Percentiles rank a stretch among this genome's conserved stretches.
phyloP scores from a whole-genome alignment of 2,888 invertebrate species.

The Parthenolecanium corni region DNA sequence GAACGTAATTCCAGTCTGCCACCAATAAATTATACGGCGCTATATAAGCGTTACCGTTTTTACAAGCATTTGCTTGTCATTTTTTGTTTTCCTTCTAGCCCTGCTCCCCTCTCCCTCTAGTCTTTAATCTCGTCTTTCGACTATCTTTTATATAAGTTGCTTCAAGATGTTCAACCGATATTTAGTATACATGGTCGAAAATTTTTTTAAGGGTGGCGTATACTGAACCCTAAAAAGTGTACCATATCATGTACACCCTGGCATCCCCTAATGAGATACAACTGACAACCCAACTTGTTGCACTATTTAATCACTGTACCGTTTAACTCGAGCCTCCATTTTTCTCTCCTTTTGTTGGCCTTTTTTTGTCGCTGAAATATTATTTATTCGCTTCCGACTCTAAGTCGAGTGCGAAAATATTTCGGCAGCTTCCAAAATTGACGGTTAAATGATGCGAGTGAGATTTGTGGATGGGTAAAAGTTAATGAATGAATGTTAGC shows the following conservation, averaged over 20 bases:
- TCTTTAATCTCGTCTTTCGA: neutral
- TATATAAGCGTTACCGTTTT: constrained; percentile 9
- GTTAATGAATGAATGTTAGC: no score
- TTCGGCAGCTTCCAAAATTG: no score
- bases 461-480: no score
- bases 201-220: constrained; percentile 14
- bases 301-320: constrained; percentile 10
- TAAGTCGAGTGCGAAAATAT: no score
- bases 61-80: constrained; percentile 21
- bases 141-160: neutral
- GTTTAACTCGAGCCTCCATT: neutral
- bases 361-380: no score
- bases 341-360: no score
- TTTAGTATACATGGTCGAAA: no score
- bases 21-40: constrained; percentile 25
- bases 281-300: constrained; percentile 18
- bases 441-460: no score
- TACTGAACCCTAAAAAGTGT: neutral
- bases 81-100: neutral
- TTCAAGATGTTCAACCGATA: constrained; percentile 22
- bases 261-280: constrained; percentile 20
- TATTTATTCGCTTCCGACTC: no score
- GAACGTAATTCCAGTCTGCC: constrained; percentile 1
- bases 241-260: no score
- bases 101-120: neutral